Conservation (phyloP, 2,113 vertebrate species). For the Pitta sordida region DNA sequence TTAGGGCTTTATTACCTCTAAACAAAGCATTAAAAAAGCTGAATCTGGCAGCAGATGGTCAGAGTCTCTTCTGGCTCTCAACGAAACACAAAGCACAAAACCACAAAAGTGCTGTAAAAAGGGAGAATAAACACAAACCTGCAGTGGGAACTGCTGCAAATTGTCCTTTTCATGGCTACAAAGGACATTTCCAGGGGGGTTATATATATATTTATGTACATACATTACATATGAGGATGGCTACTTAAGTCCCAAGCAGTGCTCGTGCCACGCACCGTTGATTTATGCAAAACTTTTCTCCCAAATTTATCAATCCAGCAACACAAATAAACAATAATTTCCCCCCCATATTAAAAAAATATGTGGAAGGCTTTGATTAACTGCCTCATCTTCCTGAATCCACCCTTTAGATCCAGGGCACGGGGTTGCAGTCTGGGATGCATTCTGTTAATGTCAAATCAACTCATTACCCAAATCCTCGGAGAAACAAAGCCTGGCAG, state of each 20-base stretch:
- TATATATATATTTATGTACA: fast-evolving
- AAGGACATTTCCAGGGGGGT: not conserved
- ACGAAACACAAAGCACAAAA: not conserved
- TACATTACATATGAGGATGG: not conserved
- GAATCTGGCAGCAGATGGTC: not conserved
- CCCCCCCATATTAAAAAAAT: not conserved
- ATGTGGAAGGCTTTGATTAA: slow-evolving; percentile 23
- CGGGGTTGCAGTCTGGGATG: not conserved
- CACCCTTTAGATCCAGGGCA: not conserved
- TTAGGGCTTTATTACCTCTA: not conserved
- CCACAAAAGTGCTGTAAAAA: not conserved
- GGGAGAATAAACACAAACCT: not conserved
- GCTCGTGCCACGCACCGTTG: not conserved
- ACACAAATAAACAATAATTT: not conserved
- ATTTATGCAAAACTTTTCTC: not conserved
- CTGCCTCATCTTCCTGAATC: not conserved
- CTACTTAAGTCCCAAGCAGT: not conserved
- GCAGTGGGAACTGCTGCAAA: not conserved
- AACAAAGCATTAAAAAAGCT: not conserved
- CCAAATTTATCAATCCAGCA: not conserved
- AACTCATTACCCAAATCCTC: slow-evolving; percentile 36
- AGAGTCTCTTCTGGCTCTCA: not conserved
- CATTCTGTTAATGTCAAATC: slow-evolving; percentile 43
- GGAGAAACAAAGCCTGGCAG: slow-evolving; percentile 47
- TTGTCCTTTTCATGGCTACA: not conserved